Evolutionary conservation across 2,113 vertebrate species (phyloP).

Genomic region (Hippocampus abdominalis): DNA sequence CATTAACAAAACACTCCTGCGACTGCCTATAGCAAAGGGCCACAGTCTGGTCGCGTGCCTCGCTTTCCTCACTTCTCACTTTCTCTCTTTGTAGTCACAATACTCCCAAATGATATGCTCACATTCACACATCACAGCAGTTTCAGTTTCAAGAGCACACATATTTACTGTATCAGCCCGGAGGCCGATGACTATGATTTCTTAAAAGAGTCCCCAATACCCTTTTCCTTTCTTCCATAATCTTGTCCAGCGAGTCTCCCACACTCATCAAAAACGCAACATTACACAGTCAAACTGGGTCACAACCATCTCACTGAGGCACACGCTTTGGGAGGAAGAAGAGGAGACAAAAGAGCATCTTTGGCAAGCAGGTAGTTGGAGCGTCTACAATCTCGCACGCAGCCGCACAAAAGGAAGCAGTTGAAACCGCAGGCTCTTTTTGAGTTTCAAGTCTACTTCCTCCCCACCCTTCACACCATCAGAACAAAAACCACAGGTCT

Average conservation of each 20-base stretch:
- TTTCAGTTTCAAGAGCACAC: slow-evolving; percentile 9
- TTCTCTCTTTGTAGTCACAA: slow-evolving; percentile 32
- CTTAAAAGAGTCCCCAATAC: not conserved
- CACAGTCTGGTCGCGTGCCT: slow-evolving; percentile 61
- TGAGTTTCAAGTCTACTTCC: slow-evolving; percentile 34
- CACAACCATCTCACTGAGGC: slow-evolving; percentile 51
- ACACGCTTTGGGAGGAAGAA: slow-evolving; percentile 15
- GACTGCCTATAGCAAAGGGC: slow-evolving; percentile 61
- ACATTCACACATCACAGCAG: slow-evolving; percentile 17
- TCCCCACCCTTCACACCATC: slow-evolving; percentile 25
- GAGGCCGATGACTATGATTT: not conserved
- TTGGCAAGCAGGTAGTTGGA: slow-evolving; percentile 11
- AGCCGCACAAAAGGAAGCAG: slow-evolving; percentile 6
- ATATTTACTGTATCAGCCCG: not conserved
- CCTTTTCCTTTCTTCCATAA: slow-evolving; percentile 9
- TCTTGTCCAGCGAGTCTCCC: slow-evolving; percentile 29
- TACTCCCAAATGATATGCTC: slow-evolving; percentile 35
- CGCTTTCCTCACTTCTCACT: slow-evolving; percentile 43
- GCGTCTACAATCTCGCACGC: slow-evolving; percentile 9
- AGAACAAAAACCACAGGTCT: slow-evolving; percentile 29
- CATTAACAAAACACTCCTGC: slow-evolving; percentile 63
- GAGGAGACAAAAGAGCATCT: slow-evolving; percentile 1
- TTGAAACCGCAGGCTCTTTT: slow-evolving; percentile 25
- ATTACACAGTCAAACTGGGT: slow-evolving; percentile 61
- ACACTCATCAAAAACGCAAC: slow-evolving; percentile 27